A percentile compares a stretch with the other conserved stretches of the same genome.
Conservation (phyloP, 2,888 invertebrate species). For the Actias luna region DNA sequence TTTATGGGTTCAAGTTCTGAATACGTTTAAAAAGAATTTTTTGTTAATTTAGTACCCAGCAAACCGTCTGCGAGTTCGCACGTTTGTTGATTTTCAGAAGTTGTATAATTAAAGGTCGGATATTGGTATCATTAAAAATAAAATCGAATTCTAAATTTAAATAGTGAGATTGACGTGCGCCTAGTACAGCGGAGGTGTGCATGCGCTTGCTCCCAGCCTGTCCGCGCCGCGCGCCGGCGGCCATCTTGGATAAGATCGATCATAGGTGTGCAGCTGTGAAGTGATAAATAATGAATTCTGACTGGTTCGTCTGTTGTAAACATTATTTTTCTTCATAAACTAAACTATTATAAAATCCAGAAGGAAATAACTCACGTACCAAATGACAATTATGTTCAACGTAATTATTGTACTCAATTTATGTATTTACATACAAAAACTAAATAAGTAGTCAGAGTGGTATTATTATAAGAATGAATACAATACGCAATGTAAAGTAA, state of each 20-base stretch:
- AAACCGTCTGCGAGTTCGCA: conserved; percentile 64
- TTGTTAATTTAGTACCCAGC: conserved; percentile 71
- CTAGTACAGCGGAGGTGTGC: conserved; percentile 62
- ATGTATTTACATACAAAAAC: too few relatives aligned
- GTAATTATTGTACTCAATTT: neutral
- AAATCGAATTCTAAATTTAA: conserved; percentile 50
- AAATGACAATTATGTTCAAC: neutral
- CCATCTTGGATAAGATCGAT: conserved; percentile 80
- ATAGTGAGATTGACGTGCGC: conserved; percentile 59
- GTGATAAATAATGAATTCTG: conserved; percentile 65
- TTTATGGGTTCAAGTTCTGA: conserved; percentile 79
- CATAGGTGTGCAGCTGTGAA: conserved; percentile 78
- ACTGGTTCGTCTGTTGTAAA: conserved; percentile 46
- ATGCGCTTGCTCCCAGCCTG: conserved; percentile 71
- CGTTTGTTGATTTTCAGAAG: conserved; percentile 43
- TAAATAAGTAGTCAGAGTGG: too few relatives aligned
- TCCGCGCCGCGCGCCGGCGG: conserved; percentile 62
- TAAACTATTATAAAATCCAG: conserved; percentile 19
- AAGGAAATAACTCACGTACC: neutral
- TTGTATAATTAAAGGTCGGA: conserved; percentile 25
- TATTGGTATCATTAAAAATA: conserved; percentile 19
- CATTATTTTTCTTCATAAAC: conserved; percentile 41
- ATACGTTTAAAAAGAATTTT: conserved; percentile 66
- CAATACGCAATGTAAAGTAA: neutral
- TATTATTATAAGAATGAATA: neutral